Conservation (phyloP, 2,888 invertebrate genomes). For the Athripsodes cinereus region DNA sequence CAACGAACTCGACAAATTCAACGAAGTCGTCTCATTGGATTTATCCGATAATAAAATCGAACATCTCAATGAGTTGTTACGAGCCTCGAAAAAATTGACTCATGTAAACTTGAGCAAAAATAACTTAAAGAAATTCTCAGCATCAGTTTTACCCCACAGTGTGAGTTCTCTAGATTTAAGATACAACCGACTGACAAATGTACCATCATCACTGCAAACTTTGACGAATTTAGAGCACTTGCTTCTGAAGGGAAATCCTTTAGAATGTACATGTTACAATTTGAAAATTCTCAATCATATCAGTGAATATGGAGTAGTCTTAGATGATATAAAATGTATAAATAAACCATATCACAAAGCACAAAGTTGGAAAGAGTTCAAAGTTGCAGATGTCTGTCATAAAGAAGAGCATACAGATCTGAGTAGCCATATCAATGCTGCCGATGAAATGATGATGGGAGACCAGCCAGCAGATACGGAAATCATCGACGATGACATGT, state of each 20-base stretch:
- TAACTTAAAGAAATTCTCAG: conserved; percentile 48
- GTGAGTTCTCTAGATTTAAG: conserved; percentile 58
- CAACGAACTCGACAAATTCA: conserved; percentile 52
- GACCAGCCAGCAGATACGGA: conserved; percentile 50
- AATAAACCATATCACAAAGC: conserved; percentile 47
- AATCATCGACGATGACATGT: conserved; percentile 39
- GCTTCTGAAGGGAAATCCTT: conserved; percentile 60
- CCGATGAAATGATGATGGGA: conserved; percentile 59
- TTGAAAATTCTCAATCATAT: conserved; percentile 57
- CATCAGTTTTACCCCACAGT: conserved; percentile 50
- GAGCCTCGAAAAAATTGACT: conserved; percentile 51
- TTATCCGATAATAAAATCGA: conserved; percentile 57
- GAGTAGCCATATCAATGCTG: conserved; percentile 32
- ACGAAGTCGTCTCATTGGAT: conserved; percentile 57
- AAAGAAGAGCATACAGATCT: conserved; percentile 24
- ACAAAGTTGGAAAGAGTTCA: conserved; percentile 53
- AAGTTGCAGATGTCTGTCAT: conserved; percentile 49
- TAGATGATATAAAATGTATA: conserved; percentile 52
- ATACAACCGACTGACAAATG: conserved; percentile 53
- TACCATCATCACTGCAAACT: conserved; percentile 53
- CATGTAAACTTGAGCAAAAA: conserved; percentile 58
- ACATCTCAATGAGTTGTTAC: conserved; percentile 52
- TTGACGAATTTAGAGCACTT: conserved; percentile 55
- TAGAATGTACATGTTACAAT: conserved; percentile 66
- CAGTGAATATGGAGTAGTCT: conserved; percentile 46